Percentiles rank a stretch among this genome's conserved stretches.
Evolutionary conservation across 53 echinoderm and acorn worm species (phyloP).

Genomic region (Echinarachnius parma): DNA sequence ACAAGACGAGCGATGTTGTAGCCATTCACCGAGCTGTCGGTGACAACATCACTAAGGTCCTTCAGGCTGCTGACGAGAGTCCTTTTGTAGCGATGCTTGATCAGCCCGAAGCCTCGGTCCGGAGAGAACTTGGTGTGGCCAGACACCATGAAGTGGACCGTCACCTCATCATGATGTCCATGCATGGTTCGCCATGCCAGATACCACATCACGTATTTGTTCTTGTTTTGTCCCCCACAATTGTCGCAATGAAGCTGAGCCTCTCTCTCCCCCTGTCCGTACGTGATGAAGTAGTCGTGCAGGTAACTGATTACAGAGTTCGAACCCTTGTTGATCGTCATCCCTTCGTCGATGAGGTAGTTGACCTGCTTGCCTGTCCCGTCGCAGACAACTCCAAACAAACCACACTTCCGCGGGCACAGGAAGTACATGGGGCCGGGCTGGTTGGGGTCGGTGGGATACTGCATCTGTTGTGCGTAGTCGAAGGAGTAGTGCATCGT

Average conservation of each 20-base stretch:
- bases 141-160: too few species aligned
- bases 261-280: too few species aligned
- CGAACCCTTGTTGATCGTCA: too few species aligned
- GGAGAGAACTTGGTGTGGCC: slow-evolving; percentile 38
- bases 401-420: slow-evolving; percentile 51
- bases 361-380: slow-evolving; percentile 49
- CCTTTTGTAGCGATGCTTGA: slow-evolving; percentile 29
- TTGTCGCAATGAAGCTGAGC: too few species aligned
- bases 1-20: slow-evolving; percentile 56
- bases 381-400: slow-evolving; percentile 62
- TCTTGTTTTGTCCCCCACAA: too few species aligned
- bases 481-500: slow-evolving; percentile 30
- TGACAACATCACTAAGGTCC: slow-evolving; percentile 38
- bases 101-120: slow-evolving; percentile 39
- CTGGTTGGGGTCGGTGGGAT: too few species aligned
- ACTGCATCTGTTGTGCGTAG: slow-evolving; percentile 63
- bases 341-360: too few species aligned
- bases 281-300: too few species aligned
- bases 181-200: too few species aligned
- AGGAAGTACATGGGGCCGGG: slow-evolving; percentile 62
- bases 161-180: too few species aligned
- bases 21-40: slow-evolving; percentile 22
- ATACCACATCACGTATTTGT: too few species aligned
- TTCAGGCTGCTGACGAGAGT: slow-evolving; percentile 21
- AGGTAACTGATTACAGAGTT: too few species aligned